A percentile compares a stretch with the other conserved stretches of the same genome.
phyloP scores from a whole-genome alignment of 2,113 vertebrate species.

The Macquaria australasica region DNA sequence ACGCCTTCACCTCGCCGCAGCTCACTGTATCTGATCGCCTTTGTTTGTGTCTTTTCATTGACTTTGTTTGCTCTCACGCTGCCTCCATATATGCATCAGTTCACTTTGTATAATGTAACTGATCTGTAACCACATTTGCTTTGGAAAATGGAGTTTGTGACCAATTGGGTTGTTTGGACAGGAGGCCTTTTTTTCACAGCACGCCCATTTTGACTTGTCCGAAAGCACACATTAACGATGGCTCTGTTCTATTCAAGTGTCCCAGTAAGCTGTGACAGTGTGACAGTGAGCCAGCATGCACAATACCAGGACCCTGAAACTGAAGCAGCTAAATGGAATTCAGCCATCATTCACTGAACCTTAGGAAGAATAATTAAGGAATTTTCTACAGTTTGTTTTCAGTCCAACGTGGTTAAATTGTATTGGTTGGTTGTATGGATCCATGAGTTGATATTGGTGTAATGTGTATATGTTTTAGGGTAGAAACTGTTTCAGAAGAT shows the following conservation, averaged over 20 bases:
- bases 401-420: neutral
- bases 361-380: neutral
- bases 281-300: too few species aligned
- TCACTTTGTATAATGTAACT: neutral
- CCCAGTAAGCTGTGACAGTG: neutral
- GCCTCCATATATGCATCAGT: too few species aligned
- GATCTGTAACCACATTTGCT: too few species aligned
- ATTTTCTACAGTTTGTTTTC: neutral
- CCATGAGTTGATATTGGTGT: too few species aligned
- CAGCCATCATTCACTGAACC: neutral
- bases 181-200: too few species aligned
- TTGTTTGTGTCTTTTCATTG: neutral
- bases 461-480: too few species aligned
- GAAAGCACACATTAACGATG: neutral
- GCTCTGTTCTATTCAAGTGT: neutral
- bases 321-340: too few species aligned
- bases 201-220: too few species aligned
- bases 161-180: too few species aligned
- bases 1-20: neutral
- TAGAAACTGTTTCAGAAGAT: neutral
- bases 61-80: neutral
- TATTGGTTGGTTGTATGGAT: too few species aligned
- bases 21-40: too few species aligned
- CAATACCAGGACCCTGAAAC: too few species aligned
- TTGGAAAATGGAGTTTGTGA: neutral